phyloP scores from a whole-genome alignment of 2,797 vertebrate genomes.

The Setipinna tenuifilis region DNA sequence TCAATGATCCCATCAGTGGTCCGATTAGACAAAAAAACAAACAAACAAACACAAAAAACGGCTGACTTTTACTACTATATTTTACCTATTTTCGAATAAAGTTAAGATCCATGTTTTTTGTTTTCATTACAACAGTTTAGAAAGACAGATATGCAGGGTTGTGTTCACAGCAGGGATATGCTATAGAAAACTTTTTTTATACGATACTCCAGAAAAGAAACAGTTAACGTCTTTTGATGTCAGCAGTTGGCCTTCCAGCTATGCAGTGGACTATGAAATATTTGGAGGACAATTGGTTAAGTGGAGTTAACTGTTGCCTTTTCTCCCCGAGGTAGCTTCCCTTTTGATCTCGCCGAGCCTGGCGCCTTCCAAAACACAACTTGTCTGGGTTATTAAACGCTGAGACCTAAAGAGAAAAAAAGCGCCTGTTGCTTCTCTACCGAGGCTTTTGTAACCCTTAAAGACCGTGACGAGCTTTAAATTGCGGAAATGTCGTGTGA shows the following conservation, averaged over 20 bases:
- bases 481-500: constrained; percentile 78
- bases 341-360: constrained; percentile 83
- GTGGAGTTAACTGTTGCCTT: constrained; percentile 80
- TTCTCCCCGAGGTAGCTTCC: constrained; percentile 84
- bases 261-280: constrained; percentile 75
- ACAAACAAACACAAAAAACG: not conserved
- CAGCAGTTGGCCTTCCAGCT: constrained; percentile 65
- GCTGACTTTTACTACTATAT: too few relatives aligned
- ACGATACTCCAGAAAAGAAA: constrained; percentile 58
- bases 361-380: constrained; percentile 84
- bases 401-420: constrained; percentile 76
- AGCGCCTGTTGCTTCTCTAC: constrained; percentile 79
- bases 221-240: constrained; percentile 63
- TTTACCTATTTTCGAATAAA: too few relatives aligned
- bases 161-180: not conserved
- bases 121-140: not conserved
- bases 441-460: constrained; percentile 73
- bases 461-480: constrained; percentile 76
- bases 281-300: constrained; percentile 82
- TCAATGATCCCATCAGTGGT: not conserved
- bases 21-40: not conserved
- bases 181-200: not conserved
- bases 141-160: not conserved
- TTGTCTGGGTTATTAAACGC: constrained; percentile 87
- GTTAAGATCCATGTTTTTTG: not conserved